These are phyloP conservation scores for Ciconia maguari DNA, from an alignment of 2,113 vertebrate genomes.

Conservation along the genomic window DNA sequence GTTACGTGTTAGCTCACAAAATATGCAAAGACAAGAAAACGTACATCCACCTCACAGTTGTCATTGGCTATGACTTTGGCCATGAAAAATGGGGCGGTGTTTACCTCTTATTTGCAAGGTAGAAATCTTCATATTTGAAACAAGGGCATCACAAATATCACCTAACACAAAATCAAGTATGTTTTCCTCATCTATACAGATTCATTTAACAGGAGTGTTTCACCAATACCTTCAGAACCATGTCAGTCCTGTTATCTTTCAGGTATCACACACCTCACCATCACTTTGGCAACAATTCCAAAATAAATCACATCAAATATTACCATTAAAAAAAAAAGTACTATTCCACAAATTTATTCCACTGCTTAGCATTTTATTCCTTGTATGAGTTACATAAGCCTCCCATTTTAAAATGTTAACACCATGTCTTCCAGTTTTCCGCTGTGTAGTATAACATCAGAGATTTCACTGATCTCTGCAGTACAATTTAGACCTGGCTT, in stretches of 20 bases:
- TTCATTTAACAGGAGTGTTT: background rate
- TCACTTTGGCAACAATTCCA: background rate
- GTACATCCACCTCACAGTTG: rapidly evolving
- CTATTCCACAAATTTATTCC: background rate
- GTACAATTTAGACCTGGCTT: background rate
- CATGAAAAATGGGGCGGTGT: background rate
- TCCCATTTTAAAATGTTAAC: background rate
- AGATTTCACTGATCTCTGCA: background rate
- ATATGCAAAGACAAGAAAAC: background rate
- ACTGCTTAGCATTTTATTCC: background rate
- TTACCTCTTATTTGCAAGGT: background rate
- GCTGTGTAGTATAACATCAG: background rate
- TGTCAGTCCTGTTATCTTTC: background rate
- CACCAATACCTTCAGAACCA: background rate
- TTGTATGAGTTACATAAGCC: background rate
- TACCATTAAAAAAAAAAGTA: background rate
- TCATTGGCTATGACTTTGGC: background rate
- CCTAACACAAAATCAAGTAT: background rate
- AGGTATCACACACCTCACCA: background rate
- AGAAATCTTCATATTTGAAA: background rate
- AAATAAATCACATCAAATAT: background rate
- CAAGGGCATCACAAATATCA: background rate
- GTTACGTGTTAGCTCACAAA: background rate
- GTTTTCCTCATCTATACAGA: background rate
- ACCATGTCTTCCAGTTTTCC: background rate